Percentiles rank a stretch among this genome's conserved stretches.
phyloP scores from a whole-genome alignment of 2,797 vertebrate genomes.

The Propithecus deckenii region DNA sequence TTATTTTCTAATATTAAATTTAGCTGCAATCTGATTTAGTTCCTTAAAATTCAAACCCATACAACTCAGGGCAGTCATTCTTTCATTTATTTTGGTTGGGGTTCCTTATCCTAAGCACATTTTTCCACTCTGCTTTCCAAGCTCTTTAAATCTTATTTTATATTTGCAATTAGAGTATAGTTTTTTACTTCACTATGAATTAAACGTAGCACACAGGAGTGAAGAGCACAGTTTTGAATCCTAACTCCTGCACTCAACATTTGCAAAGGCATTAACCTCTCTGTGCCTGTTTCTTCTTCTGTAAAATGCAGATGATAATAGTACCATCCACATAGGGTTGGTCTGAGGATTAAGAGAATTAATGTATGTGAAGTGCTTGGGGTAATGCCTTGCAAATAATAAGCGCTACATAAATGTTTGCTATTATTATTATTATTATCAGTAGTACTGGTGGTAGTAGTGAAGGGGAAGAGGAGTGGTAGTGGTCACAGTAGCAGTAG shows the following conservation, averaged over 20 bases:
- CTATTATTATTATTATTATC: neutral
- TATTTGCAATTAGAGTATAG: constrained; percentile 11
- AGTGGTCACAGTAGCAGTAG: neutral
- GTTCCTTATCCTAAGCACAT: neutral
- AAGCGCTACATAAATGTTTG: neutral
- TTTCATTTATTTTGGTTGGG: neutral
- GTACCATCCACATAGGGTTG: neutral
- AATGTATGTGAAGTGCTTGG: neutral
- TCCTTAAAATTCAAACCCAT: constrained; percentile 26
- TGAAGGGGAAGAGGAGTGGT: too few relatives aligned
- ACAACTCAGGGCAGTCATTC: neutral
- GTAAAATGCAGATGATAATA: neutral
- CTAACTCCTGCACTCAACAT: neutral
- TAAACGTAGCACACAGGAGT: neutral
- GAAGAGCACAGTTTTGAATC: neutral
- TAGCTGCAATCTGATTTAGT: neutral
- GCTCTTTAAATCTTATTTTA: constrained; percentile 1
- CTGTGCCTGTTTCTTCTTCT: neutral
- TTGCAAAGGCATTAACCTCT: neutral
- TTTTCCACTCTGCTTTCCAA: neutral
- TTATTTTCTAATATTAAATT: neutral
- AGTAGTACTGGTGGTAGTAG: neutral
- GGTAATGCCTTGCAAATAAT: neutral
- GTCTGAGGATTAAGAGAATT: neutral
- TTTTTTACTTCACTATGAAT: neutral